A percentile compares a stretch with the other conserved stretches of the same genome.
These are phyloP conservation scores for Pachymerium ferrugineum DNA, from an alignment of 2,888 invertebrate species.

Conservation along the genomic window DNA sequence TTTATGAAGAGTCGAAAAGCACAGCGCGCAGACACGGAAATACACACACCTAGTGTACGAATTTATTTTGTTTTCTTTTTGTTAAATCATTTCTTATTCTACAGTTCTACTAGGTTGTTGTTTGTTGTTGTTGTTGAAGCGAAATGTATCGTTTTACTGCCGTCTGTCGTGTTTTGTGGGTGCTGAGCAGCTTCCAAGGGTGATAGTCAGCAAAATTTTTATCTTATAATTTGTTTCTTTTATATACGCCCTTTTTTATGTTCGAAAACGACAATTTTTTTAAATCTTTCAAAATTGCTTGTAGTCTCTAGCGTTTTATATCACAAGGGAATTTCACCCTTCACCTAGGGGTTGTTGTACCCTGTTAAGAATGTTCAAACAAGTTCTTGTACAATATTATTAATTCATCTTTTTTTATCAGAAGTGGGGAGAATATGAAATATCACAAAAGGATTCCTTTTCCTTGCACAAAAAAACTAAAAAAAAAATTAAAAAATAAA, in stretches of 20 bases:
- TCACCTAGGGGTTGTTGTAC: slow-evolving; percentile 9
- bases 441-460: slow-evolving; percentile 5
- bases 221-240: neutral
- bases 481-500: neutral
- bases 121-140: slow-evolving; percentile 1
- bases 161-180: slow-evolving; percentile 8
- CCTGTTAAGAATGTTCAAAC: slow-evolving; percentile 13
- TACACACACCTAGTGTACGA: slow-evolving; percentile 9
- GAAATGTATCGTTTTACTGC: slow-evolving; percentile 4
- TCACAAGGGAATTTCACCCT: slow-evolving; percentile 13
- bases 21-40: slow-evolving; percentile 8
- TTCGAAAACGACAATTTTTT: too few species aligned
- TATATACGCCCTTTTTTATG: slow-evolving; percentile 7
- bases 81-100: slow-evolving; percentile 8
- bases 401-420: neutral
- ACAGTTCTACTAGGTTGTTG: neutral
- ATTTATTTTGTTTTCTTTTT: neutral
- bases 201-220: neutral
- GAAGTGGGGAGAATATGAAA: slow-evolving; percentile 7
- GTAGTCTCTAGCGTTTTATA: slow-evolving; percentile 9
- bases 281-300: slow-evolving; percentile 2
- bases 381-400: slow-evolving; percentile 8
- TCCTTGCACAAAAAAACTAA: neutral
- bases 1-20: slow-evolving; percentile 8
- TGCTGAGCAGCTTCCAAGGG: neutral